Evolutionary conservation across 92 coral and sea anemone genomes (phyloP).

Genomic region (Actinostola sp.): DNA sequence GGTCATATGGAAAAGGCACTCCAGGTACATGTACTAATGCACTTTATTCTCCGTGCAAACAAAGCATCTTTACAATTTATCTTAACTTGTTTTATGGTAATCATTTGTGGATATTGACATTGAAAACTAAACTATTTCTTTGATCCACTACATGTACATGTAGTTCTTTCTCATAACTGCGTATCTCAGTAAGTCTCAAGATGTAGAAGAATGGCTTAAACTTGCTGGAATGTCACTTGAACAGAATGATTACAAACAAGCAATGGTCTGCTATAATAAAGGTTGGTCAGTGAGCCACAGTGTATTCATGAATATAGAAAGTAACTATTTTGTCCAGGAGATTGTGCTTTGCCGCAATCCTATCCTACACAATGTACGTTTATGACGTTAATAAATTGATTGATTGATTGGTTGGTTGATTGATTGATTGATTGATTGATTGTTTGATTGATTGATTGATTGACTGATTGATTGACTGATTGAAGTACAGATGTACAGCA

Average conservation of each 20-base stretch:
- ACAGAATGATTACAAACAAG: slow-evolving; percentile 74
- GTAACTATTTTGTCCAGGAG: not conserved
- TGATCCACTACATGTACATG: not conserved
- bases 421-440: no score
- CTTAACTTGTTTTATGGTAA: not conserved
- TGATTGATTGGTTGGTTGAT: no score
- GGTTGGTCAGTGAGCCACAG: no score
- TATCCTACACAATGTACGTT: no score
- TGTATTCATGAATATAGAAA: no score
- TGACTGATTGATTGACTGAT: no score
- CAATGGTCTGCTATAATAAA: slow-evolving; percentile 85
- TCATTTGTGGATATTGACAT: not conserved
- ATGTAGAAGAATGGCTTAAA: slow-evolving; percentile 93
- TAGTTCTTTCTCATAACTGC: slow-evolving; percentile 96
- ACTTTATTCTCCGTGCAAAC: not conserved
- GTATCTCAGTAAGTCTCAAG: slow-evolving; percentile 78
- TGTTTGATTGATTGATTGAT: no score
- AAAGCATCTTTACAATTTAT: not conserved
- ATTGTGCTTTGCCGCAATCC: not conserved
- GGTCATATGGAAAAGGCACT: slow-evolving; percentile 88
- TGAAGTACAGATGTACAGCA: no score
- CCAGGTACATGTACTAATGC: slow-evolving; percentile 60
- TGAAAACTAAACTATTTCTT: no score
- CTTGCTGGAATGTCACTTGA: slow-evolving; percentile 87
- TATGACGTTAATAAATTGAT: no score